phyloP scores from a whole-genome alignment of 1,140 invertebrate species.

The Polypedilum pembai region DNA sequence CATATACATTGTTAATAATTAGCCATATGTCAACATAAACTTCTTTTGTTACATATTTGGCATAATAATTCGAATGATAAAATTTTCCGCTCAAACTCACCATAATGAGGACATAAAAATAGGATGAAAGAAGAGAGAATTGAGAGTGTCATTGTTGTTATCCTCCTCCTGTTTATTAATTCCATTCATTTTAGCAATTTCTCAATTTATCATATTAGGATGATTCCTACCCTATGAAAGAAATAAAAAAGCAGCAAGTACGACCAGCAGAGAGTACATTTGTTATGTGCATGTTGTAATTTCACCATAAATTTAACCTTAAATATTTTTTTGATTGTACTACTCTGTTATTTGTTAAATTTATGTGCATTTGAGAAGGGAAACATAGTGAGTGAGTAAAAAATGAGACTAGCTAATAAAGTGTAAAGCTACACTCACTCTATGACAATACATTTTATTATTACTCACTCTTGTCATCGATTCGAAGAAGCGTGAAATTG shows the following conservation, averaged over 20 bases:
- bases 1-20: not conserved
- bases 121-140: too few relatives aligned
- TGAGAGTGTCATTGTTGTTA: not conserved
- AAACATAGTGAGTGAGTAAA: not conserved
- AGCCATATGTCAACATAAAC: slow-evolving; percentile 21
- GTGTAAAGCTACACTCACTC: not conserved
- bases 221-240: not conserved
- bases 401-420: slow-evolving; percentile 7
- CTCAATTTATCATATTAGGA: slow-evolving; percentile 13
- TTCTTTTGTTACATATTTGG: not conserved
- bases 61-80: not conserved
- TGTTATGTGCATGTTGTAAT: slow-evolving; percentile 1
- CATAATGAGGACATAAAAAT: slow-evolving; percentile 6
- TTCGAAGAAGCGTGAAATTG: slow-evolving; percentile 26
- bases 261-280: slow-evolving; percentile 10
- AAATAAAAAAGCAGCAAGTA: not conserved
- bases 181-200: slow-evolving; percentile 25
- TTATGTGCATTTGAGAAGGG: too few relatives aligned
- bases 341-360: not conserved
- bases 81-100: slow-evolving; percentile 9
- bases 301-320: slow-evolving; percentile 28
- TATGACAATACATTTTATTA: not conserved
- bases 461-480: slow-evolving; percentile 21
- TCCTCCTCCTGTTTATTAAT: slow-evolving; percentile 23
- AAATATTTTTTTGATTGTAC: slow-evolving; percentile 24